Conservation (phyloP, 2,797 vertebrate species). For the Peromyscus melanophrys region DNA sequence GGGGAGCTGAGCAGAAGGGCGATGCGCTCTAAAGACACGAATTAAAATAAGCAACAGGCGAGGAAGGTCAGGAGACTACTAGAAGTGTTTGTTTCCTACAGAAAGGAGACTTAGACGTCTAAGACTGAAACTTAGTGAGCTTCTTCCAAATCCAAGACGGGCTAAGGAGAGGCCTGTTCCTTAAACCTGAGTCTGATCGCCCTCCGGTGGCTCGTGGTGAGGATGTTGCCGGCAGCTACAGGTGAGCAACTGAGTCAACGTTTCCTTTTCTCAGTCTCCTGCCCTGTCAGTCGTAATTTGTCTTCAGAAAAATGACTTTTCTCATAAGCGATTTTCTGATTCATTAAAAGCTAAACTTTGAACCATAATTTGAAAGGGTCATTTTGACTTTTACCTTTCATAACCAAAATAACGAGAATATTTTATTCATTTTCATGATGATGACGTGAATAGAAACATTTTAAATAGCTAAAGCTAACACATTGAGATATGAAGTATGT, state of each 20-base stretch:
- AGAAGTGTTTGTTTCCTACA: neutral
- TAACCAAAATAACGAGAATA: neutral
- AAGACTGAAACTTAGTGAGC: constrained; percentile 85
- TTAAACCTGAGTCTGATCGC: constrained; percentile 67
- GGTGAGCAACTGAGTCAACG: neutral
- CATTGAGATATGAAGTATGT: neutral
- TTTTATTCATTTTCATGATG: neutral
- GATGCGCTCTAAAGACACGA: neutral
- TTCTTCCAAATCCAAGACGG: constrained; percentile 54
- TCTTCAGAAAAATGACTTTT: neutral
- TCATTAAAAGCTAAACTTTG: neutral
- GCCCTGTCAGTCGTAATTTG: neutral
- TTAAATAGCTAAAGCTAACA: neutral
- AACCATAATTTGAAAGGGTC: neutral
- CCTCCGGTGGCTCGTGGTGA: constrained; percentile 71
- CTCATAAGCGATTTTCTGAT: neutral
- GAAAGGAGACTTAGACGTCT: constrained; percentile 75
- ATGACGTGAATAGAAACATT: neutral
- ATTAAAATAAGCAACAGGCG: constrained; percentile 72
- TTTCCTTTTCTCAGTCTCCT: neutral
- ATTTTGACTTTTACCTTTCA: neutral
- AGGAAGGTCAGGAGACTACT: constrained; percentile 62
- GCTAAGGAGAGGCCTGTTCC: neutral
- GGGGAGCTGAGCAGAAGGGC: neutral
- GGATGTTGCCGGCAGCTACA: neutral